Evolutionary conservation across 2,888 invertebrate genomes (phyloP).

Genomic region (Lasioglossum pauxillum): DNA sequence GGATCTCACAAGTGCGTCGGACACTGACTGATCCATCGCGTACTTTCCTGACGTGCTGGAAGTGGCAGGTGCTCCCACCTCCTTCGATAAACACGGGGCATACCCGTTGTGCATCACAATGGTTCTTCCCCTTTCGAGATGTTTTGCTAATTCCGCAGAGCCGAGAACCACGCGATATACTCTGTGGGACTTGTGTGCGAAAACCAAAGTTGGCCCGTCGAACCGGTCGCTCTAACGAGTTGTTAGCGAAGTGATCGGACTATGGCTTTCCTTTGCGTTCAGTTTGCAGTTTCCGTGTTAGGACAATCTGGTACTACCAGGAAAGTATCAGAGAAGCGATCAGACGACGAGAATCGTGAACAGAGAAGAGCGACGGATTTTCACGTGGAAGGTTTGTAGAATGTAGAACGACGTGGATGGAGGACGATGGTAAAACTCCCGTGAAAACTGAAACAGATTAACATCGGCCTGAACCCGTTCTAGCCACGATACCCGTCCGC

Average conservation of each 20-base stretch:
- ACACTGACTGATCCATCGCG: constrained; percentile 68
- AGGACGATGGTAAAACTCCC: background rate
- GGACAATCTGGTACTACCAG: background rate
- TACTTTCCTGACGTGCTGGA: constrained; percentile 56
- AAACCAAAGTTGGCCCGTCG: background rate
- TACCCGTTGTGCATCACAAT: constrained; percentile 32
- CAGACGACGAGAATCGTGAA: background rate
- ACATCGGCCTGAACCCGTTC: constrained; percentile 8
- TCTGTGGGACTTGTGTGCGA: background rate
- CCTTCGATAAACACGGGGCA: constrained; percentile 51
- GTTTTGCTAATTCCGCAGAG: background rate
- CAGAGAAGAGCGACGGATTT: background rate
- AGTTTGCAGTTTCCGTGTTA: background rate
- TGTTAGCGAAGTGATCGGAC: background rate
- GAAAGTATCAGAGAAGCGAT: background rate
- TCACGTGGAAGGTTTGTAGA: background rate
- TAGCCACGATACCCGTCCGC: constrained; percentile 5
- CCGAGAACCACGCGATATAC: background rate
- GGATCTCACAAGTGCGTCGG: constrained; percentile 55
- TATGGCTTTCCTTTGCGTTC: background rate
- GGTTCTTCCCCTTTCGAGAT: constrained; percentile 32
- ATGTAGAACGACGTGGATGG: background rate
- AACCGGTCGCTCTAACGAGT: background rate
- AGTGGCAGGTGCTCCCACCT: constrained; percentile 67
- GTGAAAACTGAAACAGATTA: constrained; percentile 37